Evolutionary conservation across 2,888 invertebrate genomes (phyloP), one percentile per base, ranked within the genome.

Genomic region (Phytoseiulus persimilis): DNA sequence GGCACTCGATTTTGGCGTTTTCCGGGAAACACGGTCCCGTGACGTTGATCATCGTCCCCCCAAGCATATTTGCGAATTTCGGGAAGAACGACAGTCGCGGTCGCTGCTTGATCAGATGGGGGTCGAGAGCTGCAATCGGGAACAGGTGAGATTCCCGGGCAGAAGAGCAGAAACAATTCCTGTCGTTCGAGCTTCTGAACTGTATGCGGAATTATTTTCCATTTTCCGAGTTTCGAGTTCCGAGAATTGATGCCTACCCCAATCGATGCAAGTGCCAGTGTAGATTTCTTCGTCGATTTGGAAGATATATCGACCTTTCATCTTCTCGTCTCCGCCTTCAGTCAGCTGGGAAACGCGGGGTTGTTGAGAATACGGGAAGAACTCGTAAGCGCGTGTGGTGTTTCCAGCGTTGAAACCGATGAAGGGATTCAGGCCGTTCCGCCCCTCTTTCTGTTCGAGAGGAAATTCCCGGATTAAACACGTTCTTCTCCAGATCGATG

Each of bases 381-480:
- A 97, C 93, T 97, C 96, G 92, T 95, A 97, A 91, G 95, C 95
- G 92, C 95, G 95, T 0, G 97, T 97, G 31, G 97, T 97, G 92
- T 98, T 97, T 90, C 99, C 99, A 90, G 96, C 98, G 93, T 99
- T 99, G 93, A 99, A 98, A 83, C 98, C 98, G 92, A 97, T 95
- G 87, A 87, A 87, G 0, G 87, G 87, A 87, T 87, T 87, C 32
- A 87, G 87, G 33, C 87, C 87, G 87, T 87, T 87, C 87, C n/a
- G 32, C 6, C 87, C 87, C 32, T 87, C 87, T 87, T 87, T 87
- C 87, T 87, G 87, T 87, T 11, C 18, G 32, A 5, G 11, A 83
- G 31, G 83, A n/a, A 83, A n/a, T n/a, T n/a, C n/a, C n/a, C n/a
- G n/a, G n/a, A n/a, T n/a, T n/a, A n/a, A n/a, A n/a, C n/a, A n/a